Base-by-base conservation (phyloP, 2,797 vertebrate genomes). In the Crocodylus rhombifer region DNA sequence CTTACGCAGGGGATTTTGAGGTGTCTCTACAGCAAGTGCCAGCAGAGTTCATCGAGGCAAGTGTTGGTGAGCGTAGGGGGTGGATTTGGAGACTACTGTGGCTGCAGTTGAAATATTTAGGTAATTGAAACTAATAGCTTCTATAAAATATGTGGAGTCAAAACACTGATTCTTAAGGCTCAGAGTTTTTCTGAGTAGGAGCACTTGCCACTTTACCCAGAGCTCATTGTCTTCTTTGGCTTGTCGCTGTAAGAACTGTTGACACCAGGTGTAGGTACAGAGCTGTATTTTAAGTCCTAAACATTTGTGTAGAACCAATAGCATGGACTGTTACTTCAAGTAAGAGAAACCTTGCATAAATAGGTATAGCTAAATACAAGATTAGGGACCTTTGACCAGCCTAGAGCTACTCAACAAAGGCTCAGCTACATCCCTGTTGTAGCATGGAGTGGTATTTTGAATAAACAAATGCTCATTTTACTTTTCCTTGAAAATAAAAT, bases 131-230 rank as follows among this genome's bases (percentile, higher is more conserved):
- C 6, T 51, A 4, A 28, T 78, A 5, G 16, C 30, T 77, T 6
- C 18, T 81, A 8, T 30, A 26, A 88, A 76, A 5, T 20, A 58
- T 63, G 17, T 20, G 56, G n/a, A 8, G 3, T 84, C 56, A 36
- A 92, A 91, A 71, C 81, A 13, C n/a, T 17, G 2, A 3, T 55
- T 64, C 25, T 20, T 4, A 25, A n/a, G 63, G 33, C 61, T 94
- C 11, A 0, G 5, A 0, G 0, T 60, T 3, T 71, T 84, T 78
- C 42, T 51, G 42, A 36, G 14, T 74, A 77, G 74, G 56, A 28
- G 26, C 42, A 73, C 69, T 73, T 73, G 14, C 20, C 51, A 51
- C 69, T 51, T 73, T 51, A 73, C 26, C 14, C 36, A 26, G 69
- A 51, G 23, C 36, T 71, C 21, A 33, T 69, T 11, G 14, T 42